phyloP scores from a whole-genome alignment of 2,888 invertebrate species.

The Listrodromus nycthemerus region DNA sequence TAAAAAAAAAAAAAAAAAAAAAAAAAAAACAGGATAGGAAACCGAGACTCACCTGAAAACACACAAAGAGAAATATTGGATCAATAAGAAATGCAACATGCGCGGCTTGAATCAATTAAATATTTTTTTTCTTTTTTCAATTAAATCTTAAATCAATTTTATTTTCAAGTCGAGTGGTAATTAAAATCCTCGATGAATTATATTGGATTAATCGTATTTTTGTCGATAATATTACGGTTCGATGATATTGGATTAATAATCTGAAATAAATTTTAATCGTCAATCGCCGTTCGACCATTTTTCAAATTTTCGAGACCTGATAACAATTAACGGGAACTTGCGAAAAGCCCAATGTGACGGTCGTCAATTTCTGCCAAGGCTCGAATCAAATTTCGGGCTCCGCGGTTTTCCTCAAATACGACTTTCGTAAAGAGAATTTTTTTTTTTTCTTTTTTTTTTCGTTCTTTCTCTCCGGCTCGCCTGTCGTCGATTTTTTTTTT shows the following conservation, averaged over 20 bases:
- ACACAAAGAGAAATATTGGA: slow-evolving; percentile 59
- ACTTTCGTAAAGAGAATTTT: not conserved
- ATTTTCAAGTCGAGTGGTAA: not conserved
- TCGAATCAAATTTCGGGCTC: not conserved
- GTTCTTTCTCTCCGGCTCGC: not conserved
- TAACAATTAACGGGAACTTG: not conserved
- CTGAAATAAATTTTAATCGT: not conserved
- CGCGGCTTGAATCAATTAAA: too few species aligned
- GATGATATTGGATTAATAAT: not conserved
- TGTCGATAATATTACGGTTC: too few species aligned
- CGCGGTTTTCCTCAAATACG: not conserved
- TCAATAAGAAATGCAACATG: slow-evolving; percentile 12
- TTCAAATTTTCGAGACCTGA: not conserved
- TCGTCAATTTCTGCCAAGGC: not conserved
- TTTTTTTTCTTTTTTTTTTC: not conserved
- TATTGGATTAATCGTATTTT: not conserved
- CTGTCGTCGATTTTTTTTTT: not conserved
- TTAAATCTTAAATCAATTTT: too few species aligned
- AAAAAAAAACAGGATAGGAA: slow-evolving; percentile 45
- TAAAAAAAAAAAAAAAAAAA: slow-evolving; percentile 6
- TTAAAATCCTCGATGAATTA: not conserved
- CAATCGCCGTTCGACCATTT: too few species aligned
- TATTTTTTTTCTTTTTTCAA: too few species aligned
- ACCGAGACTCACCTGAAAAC: slow-evolving; percentile 72
- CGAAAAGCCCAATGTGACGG: not conserved